phyloP scores from a whole-genome alignment of 2,888 invertebrate genomes.

The Frankliniella fusca region DNA sequence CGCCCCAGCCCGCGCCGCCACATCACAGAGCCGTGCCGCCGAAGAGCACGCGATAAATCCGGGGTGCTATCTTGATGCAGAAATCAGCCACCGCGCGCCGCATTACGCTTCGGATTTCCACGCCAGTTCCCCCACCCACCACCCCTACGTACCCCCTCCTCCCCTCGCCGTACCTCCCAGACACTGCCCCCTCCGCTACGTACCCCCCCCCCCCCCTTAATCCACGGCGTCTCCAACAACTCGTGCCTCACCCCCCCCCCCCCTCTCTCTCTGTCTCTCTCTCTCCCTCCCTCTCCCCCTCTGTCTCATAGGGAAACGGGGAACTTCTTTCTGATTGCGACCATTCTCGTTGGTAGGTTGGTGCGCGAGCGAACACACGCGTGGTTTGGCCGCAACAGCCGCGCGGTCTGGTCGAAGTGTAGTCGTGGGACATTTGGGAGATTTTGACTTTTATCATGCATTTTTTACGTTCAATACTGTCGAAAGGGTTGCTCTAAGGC shows the following conservation, averaged over 20 bases:
- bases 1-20: not conserved
- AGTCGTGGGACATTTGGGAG: not conserved
- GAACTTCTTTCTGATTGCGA: not conserved
- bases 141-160: too few species aligned
- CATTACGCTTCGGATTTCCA: not conserved
- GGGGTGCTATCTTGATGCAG: not conserved
- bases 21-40: not conserved
- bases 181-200: too few species aligned
- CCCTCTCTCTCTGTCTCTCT: not conserved
- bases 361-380: not conserved
- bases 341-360: not conserved
- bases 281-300: not conserved
- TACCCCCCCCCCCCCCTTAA: too few species aligned
- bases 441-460: too few species aligned
- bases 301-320: not conserved
- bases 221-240: not conserved
- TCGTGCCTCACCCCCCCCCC: not conserved
- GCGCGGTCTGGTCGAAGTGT: not conserved
- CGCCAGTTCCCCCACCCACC: not conserved
- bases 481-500: too few species aligned
- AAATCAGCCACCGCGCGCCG: not conserved
- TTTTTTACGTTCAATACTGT: too few species aligned
- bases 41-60: slow-evolving; percentile 21
- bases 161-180: not conserved
- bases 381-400: not conserved